Base-by-base conservation (phyloP, 53 echinoderm and acorn worm genomes). In the Patiria pectinifera region DNA sequence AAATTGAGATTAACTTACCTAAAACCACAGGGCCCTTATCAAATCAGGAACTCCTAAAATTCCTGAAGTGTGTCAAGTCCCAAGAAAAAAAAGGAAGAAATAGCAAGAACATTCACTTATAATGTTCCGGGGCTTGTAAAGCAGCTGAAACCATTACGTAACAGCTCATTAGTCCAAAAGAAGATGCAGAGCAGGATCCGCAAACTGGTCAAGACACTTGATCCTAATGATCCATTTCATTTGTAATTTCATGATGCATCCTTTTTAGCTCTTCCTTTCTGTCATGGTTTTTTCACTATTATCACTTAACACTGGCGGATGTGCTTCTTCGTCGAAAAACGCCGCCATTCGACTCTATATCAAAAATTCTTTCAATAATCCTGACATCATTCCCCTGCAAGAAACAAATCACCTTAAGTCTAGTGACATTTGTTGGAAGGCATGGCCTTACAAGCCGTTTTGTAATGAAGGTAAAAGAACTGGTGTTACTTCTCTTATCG, bases 401-500 rank as follows among this genome's bases (percentile, higher is more conserved):
- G 26, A 26, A 44, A 78, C 78, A 4, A 35, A 78, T 35, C 78
- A 78, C 3, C 14, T 78, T 6, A 25, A 23, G 43, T 59, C 47
- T 43, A 25, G 78, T 0, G 72, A 46, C 35, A 15, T 16, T 6
- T 79, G 78, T 59, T 89, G 89, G 89, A 89, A 87, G 9, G 25
- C 66, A 0, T 87, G 87, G 87, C 76, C 77, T 19, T 87, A 76
- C 59, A 80, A 12, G 1, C 53, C 80, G 4, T 14, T 22, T 21
- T 80, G 81, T 62, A 2, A 78, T 43, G 49, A 53, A 18, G 61
- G 89, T 25, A 1, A 19, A n/a, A 80, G 81, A 12, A 58, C 81
- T 14, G 89, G 89, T 25, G 89, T 89, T 2, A 66, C 89, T 13
- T 63, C 89, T 23, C 89, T 89, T 16, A 66, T 89, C 2, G 80